These are phyloP conservation scores for Helicoverpa armigera DNA, from an alignment of 1,140 invertebrate species.

Conservation along the genomic window DNA sequence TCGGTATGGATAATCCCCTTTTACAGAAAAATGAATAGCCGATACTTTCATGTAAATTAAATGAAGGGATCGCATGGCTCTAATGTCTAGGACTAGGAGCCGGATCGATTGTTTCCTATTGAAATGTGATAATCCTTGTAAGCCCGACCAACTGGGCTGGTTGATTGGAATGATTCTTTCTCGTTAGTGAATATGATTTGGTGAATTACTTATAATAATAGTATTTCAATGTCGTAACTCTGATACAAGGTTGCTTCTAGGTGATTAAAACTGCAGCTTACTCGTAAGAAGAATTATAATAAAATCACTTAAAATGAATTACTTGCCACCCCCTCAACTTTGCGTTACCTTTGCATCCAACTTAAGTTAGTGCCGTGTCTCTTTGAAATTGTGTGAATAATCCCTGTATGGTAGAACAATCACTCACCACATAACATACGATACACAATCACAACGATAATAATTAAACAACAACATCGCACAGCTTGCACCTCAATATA, in stretches of 20 bases:
- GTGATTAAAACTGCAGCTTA: too few species aligned
- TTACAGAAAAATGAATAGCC: conserved; percentile 81
- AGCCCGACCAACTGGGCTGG: conserved; percentile 64
- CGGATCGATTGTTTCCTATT: conserved; percentile 59
- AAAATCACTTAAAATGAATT: too few species aligned
- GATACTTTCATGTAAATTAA: conserved; percentile 82
- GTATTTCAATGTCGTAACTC: too few species aligned
- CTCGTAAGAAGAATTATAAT: too few species aligned
- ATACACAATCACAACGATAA: neutral
- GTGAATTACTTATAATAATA: neutral
- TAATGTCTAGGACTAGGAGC: conserved; percentile 62
- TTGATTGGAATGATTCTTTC: conserved; percentile 38
- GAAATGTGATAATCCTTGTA: conserved; percentile 56
- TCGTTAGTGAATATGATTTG: neutral
- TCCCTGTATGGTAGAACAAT: neutral
- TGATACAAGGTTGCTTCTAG: too few species aligned
- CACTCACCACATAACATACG: neutral
- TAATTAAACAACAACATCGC: conserved; percentile 27
- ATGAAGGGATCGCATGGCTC: conserved; percentile 71
- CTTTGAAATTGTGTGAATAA: neutral
- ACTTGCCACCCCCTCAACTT: too few species aligned
- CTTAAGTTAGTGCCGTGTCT: too few species aligned
- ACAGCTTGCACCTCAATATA: neutral
- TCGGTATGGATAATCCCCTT: conserved; percentile 81
- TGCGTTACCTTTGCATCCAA: too few species aligned